Conservation (phyloP, 2,888 invertebrate species). For the Lycocerus yunnanus region DNA sequence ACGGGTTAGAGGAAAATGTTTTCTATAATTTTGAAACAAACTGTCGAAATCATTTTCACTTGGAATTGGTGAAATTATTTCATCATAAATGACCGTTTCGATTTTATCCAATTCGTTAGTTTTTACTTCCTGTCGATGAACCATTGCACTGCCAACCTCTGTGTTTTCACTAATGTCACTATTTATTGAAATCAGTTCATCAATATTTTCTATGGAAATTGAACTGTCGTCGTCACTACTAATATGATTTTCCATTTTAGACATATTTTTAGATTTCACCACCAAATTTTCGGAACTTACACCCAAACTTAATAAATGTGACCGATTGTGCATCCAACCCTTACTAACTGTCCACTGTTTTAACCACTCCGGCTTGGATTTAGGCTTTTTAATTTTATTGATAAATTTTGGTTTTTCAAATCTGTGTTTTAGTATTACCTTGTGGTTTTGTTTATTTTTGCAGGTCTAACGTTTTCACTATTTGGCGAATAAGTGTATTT, state of each 20-base stretch:
- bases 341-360: conserved; percentile 57
- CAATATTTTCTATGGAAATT: conserved; percentile 48
- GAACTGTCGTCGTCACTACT: conserved; percentile 40
- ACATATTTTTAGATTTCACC: background rate
- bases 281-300: conserved; percentile 15
- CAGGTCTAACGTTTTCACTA: conserved; percentile 20
- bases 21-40: conserved; percentile 49
- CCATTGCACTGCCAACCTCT: background rate
- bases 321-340: conserved; percentile 54
- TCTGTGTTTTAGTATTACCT: conserved; percentile 30
- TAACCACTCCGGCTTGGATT: conserved; percentile 50
- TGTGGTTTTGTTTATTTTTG: conserved; percentile 22
- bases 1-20: conserved; percentile 45
- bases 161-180: conserved; percentile 29
- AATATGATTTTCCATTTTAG: conserved; percentile 2
- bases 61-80: conserved; percentile 6
- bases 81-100: conserved; percentile 28
- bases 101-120: conserved; percentile 34
- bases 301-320: conserved; percentile 48
- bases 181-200: conserved; percentile 48
- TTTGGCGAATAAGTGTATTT: conserved; percentile 48
- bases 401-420: conserved; percentile 30
- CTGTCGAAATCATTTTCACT: background rate
- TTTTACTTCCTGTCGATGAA: conserved; percentile 14
- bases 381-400: conserved; percentile 14